Base-by-base conservation (phyloP, 2,113 vertebrate species). In the Amazona guildingii region DNA sequence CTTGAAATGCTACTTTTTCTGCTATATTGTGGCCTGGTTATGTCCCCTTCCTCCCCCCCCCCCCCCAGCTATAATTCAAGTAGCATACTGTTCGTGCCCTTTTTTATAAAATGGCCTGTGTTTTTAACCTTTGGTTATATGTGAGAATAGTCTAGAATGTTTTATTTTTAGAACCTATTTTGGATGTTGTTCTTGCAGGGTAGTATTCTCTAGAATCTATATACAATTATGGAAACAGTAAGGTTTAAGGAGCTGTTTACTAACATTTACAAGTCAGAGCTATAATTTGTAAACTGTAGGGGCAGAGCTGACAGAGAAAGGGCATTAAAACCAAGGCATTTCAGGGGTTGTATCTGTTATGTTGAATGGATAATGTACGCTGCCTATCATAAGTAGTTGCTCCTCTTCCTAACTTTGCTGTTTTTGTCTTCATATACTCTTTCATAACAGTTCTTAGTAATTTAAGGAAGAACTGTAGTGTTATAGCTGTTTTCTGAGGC, bases 131-230 rank as follows among this genome's bases (percentile, higher is more conserved):
- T 92, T 64, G 11, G 31, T 84, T 84, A 4, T 69, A 29, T 44
- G 43, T 66, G 64, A 88, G 76, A 86, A 88, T 75, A 4, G 0
- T 91, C 80, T 83, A 67, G 86, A 88, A 88, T 7, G 24, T 66
- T 88, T 77, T 91, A 78, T 88, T 95, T 96, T 94, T 90, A 86
- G 77, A 91, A 54, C 11, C 43, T 55, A 0, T 84, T 96, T 94
- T 88, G 77, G 52, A 25, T 86, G 73, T 68, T 92, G 11, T 75
- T 92, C 61, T 68, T 88, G 24, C 46, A 82, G 62, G 35, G 25
- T 77, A 41, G 78, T 67, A 41, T 74, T 86, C 59, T 91, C 29
- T 82, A 93, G 75, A 75, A 64, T 67, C 48, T 68, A 11, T 81
- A 77, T 77, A 28, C 62, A 70, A 29, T 80, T 90, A 81, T 63